Evolutionary conservation across 2,797 vertebrate species (phyloP), one percentile per base, ranked within the genome.

Genomic region (Brachymystax lenok): DNA sequence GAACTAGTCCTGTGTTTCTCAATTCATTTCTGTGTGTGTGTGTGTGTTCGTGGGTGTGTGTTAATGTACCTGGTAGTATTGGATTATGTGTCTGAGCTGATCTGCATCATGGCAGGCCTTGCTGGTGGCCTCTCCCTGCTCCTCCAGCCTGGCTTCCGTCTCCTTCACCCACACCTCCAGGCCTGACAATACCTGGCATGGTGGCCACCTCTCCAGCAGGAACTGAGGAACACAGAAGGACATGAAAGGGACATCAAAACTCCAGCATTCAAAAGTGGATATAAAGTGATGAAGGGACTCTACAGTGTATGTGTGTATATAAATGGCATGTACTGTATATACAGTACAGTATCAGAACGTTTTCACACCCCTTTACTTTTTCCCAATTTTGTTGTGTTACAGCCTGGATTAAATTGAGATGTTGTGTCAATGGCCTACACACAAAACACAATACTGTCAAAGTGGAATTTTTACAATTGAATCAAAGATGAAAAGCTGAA

Each of bases 151-250:
- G 16, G 71, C 77, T 56, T 96, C 91, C 76, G 92, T 87, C 1
- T 80, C 74, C 66, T 89, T 77, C 90, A 96, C 89, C 96, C 96
- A 97, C 77, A 74, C 76, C 80, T 93, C 92, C 78, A 97, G 88
- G 35, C 96, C 94, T 19, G 90, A 84, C 88, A 97, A 94, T 77
- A 96, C 93, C 82, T 94, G 86, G 66, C 85, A 81, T 0, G 94
- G 95, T 0, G 95, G 93, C 90, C 95, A 88, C 19, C 88, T 90
- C 80, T 92, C 92, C 95, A 97, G 90, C 85, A 97, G 93, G 71
- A 56, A 75, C 91, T 91, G 12, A 52, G 3, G 0, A 14, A 76
- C 35, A 77, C 16, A 61, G 66, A 33, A 51, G 21, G 61, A 73
- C 27, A 70, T 10, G 73, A 8, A 21, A 70, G 13, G 74, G 6